phyloP scores from a whole-genome alignment of 2,797 vertebrate genomes.

The Spizella passerina region DNA sequence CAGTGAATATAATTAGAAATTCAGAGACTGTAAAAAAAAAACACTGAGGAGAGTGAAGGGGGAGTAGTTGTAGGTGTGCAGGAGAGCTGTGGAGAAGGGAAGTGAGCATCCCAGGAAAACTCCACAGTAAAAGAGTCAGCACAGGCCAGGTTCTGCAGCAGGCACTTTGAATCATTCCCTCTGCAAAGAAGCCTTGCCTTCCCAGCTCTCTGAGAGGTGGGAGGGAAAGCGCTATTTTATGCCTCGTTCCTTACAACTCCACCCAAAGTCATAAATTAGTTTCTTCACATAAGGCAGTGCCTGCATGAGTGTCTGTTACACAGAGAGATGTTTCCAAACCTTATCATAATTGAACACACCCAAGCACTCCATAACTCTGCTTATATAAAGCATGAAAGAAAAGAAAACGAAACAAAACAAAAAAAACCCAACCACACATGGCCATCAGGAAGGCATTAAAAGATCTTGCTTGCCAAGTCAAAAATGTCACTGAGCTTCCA shows the following conservation, averaged over 20 bases:
- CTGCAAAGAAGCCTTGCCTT: not conserved
- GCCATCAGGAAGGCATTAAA: not conserved
- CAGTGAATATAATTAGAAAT: not conserved
- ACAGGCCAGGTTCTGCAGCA: not conserved
- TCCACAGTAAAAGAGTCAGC: not conserved
- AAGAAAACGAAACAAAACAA: not conserved
- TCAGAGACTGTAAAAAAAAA: not conserved
- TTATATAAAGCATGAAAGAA: not conserved
- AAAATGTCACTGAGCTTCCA: not conserved
- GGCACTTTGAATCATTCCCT: fast-evolving
- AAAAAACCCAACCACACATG: not conserved
- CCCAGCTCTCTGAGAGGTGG: not conserved
- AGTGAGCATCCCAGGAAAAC: not conserved
- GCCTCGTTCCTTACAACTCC: not conserved
- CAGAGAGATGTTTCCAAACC: not conserved
- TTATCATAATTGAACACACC: not conserved
- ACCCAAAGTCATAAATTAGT: not conserved
- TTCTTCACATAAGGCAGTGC: not conserved
- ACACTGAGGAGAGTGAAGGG: not conserved
- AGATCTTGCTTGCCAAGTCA: not conserved
- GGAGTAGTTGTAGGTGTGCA: not conserved
- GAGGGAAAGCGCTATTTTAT: not conserved
- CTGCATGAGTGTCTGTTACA: not conserved
- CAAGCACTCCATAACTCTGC: not conserved
- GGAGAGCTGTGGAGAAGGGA: not conserved